Evolutionary conservation across 37 sponge, comb jelly and placozoan genomes (phyloP).

Genomic region (Diacarnus erythraeanus): DNA sequence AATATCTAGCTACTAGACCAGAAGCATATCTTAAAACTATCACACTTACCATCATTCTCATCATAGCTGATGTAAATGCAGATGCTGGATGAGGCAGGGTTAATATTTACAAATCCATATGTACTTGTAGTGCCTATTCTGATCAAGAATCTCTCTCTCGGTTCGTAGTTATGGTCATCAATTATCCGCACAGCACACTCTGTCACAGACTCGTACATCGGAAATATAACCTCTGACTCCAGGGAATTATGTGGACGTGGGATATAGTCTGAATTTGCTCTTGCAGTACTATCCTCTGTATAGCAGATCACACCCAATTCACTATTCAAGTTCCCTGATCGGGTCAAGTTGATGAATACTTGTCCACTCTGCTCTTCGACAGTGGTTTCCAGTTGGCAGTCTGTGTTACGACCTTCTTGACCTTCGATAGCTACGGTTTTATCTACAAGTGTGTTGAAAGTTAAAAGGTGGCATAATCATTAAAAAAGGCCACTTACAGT

Average conservation of each 20-base stretch:
- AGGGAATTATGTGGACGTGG: background rate
- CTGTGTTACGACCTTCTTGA: background rate
- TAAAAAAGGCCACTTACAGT: constrained; percentile 62
- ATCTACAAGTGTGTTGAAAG: no score
- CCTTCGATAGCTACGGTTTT: background rate
- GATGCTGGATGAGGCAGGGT: background rate
- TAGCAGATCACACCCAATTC: constrained; percentile 51
- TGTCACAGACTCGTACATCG: background rate
- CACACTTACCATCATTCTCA: constrained; percentile 44
- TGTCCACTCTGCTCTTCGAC: constrained; percentile 8
- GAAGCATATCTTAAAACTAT: no score
- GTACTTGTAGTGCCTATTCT: background rate
- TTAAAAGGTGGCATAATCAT: background rate
- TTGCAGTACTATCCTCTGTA: constrained; percentile 18
- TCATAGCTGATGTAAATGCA: constrained; percentile 50
- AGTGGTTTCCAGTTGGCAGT: background rate
- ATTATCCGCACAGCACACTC: constrained; percentile 38
- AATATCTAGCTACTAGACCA: background rate
- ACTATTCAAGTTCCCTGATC: constrained; percentile 10
- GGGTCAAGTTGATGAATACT: background rate
- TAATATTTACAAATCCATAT: background rate
- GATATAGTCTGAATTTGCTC: constrained; percentile 10
- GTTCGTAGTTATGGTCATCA: constrained; percentile 39
- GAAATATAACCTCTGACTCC: constrained; percentile 36
- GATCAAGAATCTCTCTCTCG: constrained; percentile 31